Percentiles rank a stretch among this genome's conserved stretches.
Conservation (phyloP, 1,140 invertebrate species). For the Drosophila yakuba region DNA sequence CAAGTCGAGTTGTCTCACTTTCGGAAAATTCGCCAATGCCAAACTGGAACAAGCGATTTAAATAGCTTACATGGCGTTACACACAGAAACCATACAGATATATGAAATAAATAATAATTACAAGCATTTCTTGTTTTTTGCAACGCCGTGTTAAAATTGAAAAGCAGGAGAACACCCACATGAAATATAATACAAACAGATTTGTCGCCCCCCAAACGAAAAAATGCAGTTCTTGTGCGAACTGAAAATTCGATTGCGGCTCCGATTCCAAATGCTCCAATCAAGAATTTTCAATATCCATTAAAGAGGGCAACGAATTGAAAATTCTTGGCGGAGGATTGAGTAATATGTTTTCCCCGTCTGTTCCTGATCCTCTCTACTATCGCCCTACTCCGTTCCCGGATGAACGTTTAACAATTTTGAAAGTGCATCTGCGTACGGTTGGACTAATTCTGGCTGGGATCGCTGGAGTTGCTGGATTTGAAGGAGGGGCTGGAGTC, state of each 20-base stretch:
- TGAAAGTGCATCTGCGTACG: not conserved
- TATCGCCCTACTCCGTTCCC: not conserved
- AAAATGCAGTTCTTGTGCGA: not conserved
- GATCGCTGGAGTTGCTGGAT: not conserved
- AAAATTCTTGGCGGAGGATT: conserved; percentile 17
- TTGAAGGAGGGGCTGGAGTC: not conserved
- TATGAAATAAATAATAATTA: too few species aligned
- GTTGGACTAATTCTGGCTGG: not conserved
- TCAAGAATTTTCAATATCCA: conserved; percentile 22
- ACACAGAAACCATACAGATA: too few species aligned
- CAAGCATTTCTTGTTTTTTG: too few species aligned
- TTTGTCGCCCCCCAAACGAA: not conserved
- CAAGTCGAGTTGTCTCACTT: conserved; percentile 4
- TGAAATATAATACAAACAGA: not conserved
- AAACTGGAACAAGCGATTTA: not conserved
- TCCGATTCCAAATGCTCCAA: conserved; percentile 1
- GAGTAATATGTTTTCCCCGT: conserved; percentile 3
- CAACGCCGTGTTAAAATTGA: not conserved
- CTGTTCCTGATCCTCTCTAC: not conserved
- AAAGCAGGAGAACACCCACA: not conserved
- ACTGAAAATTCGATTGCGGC: not conserved
- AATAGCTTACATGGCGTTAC: not conserved
- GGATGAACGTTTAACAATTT: conserved; percentile 22
- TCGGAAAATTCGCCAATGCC: not conserved
- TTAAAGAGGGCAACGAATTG: not conserved